Evolutionary conservation across 2,113 vertebrate species (phyloP).

Genomic region (Phrynosoma platyrhinos): DNA sequence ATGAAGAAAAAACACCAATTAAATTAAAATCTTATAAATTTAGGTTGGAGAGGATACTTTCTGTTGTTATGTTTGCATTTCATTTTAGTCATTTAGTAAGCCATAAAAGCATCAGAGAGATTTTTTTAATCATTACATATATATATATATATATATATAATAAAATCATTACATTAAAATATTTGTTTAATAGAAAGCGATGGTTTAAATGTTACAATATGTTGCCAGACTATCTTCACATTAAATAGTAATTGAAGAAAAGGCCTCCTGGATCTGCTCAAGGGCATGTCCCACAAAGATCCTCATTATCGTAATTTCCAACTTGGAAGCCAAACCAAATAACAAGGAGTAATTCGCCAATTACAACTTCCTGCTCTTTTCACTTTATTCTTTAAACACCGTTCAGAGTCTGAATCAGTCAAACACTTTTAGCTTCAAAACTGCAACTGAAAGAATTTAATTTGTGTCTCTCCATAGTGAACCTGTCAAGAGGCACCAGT

Average conservation of each 20-base stretch:
- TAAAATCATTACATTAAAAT: constrained; percentile 84
- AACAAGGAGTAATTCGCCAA: constrained; percentile 90
- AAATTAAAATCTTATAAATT: constrained; percentile 53
- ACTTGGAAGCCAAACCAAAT: constrained; percentile 89
- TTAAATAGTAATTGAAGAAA: constrained; percentile 84
- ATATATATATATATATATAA: no score
- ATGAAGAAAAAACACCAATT: constrained; percentile 48
- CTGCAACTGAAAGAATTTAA: constrained; percentile 81
- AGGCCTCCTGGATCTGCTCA: constrained; percentile 79
- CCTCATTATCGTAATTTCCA: constrained; percentile 89
- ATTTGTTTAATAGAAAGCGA: constrained; percentile 85
- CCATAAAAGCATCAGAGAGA: constrained; percentile 76
- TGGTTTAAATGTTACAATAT: constrained; percentile 85
- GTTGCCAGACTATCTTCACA: constrained; percentile 81
- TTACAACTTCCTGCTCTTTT: constrained; percentile 88
- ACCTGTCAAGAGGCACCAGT: constrained; percentile 78
- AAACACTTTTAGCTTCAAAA: constrained; percentile 86
- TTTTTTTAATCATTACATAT: no score
- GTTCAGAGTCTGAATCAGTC: constrained; percentile 80
- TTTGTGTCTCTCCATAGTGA: constrained; percentile 79
- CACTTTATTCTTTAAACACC: constrained; percentile 83
- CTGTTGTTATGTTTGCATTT: constrained; percentile 71
- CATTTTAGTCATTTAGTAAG: constrained; percentile 65
- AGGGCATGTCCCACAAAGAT: constrained; percentile 84
- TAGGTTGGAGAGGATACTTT: constrained; percentile 58